A percentile compares a stretch with the other conserved stretches of the same genome.
These are phyloP conservation scores for Lucifuga dentata DNA, from an alignment of 2,113 vertebrate genomes.

Conservation along the genomic window DNA sequence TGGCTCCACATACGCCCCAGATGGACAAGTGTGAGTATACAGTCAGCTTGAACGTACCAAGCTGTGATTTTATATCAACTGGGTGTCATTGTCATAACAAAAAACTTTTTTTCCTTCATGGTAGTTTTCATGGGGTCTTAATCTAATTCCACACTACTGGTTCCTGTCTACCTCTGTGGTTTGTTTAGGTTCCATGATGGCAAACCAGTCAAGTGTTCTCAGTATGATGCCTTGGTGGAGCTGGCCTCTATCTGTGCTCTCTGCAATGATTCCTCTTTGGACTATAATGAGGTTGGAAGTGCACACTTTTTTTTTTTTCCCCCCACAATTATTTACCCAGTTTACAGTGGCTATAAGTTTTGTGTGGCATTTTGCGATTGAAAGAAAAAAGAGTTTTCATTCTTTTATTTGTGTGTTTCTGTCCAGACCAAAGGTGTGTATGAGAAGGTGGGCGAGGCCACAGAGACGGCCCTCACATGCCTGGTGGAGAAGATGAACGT, in stretches of 20 bases:
- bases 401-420: neutral
- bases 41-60: no score
- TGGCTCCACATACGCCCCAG: conserved; percentile 95
- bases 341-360: no score
- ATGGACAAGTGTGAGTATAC: conserved; percentile 95
- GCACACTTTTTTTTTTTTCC: neutral
- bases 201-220: conserved; percentile 89
- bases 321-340: no score
- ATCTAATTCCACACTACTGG: no score
- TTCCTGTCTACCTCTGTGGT: neutral
- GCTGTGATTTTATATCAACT: no score
- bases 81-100: no score
- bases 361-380: neutral
- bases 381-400: no score
- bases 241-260: conserved; percentile 96
- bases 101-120: no score
- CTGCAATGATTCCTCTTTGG: conserved; percentile 98
- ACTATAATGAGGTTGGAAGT: conserved; percentile 93
- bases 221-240: conserved; percentile 94
- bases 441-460: conserved; percentile 95
- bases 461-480: conserved; percentile 90
- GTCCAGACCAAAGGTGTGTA: conserved; percentile 88
- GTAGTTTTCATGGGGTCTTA: no score
- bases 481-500: conserved; percentile 98
- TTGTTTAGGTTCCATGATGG: conserved; percentile 88